A percentile compares a stretch with the other conserved stretches of the same genome.
phyloP scores from a whole-genome alignment of 2,888 invertebrate species.

The Drosophila acutilabella region DNA sequence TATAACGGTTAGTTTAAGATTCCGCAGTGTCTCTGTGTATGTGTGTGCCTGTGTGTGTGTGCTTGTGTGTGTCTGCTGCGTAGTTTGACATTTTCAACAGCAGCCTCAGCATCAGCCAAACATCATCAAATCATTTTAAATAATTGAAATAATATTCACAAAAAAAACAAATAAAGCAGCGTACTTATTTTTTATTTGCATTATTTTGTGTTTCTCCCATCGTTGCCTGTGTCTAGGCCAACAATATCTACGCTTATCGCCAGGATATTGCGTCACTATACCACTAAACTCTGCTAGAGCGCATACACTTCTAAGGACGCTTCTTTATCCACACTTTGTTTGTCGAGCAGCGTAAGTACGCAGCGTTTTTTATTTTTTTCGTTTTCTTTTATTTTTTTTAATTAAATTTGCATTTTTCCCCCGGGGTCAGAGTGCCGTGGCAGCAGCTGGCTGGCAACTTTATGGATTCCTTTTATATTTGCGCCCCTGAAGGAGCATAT shows the following conservation, averaged over 20 bases:
- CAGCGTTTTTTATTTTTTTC: background rate
- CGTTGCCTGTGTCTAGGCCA: constrained; percentile 12
- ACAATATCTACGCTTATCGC: constrained; percentile 15
- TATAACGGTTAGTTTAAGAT: constrained; percentile 70
- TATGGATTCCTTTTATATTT: constrained; percentile 9
- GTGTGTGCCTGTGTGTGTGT: constrained; percentile 25
- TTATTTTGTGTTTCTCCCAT: constrained; percentile 20
- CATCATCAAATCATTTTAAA: background rate
- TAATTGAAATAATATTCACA: background rate
- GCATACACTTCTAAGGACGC: constrained; percentile 26
- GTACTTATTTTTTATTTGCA: constrained; percentile 13
- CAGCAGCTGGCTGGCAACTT: constrained; percentile 17
- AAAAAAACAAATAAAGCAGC: constrained; percentile 7
- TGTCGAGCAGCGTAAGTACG: constrained; percentile 44
- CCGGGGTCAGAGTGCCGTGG: constrained; percentile 11
- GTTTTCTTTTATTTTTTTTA: constrained; percentile 13
- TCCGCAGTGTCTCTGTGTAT: constrained; percentile 16
- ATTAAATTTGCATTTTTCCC: constrained; percentile 43
- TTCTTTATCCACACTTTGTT: constrained; percentile 28
- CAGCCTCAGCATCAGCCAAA: constrained; percentile 6
- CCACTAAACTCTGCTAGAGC: constrained; percentile 18
- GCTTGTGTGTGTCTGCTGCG: constrained; percentile 26
- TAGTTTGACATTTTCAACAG: constrained; percentile 41
- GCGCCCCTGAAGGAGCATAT: constrained; percentile 8
- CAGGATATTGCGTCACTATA: constrained; percentile 53